Conservation (phyloP, 2,888 invertebrate genomes). For the Parnassius apollo region DNA sequence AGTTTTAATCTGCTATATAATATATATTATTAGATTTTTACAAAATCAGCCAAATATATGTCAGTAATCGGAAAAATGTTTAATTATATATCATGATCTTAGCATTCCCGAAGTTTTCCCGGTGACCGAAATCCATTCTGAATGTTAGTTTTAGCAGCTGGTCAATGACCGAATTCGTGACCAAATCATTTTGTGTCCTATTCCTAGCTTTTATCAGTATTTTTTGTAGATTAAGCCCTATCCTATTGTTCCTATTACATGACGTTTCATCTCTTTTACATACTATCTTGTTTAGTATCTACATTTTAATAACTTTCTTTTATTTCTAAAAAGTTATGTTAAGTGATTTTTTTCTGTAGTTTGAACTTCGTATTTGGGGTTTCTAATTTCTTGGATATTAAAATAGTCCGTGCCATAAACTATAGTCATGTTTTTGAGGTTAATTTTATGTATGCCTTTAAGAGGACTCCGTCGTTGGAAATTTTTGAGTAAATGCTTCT, state of each 20-base stretch:
- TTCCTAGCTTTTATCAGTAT: constrained; percentile 74
- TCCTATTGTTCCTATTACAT: constrained; percentile 67
- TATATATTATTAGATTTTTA: not conserved
- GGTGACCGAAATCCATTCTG: constrained; percentile 42
- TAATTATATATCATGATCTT: constrained; percentile 33
- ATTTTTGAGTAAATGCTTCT: constrained; percentile 11
- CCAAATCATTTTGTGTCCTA: constrained; percentile 56
- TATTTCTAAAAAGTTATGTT: constrained; percentile 19
- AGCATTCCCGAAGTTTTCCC: constrained; percentile 46
- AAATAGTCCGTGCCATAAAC: constrained; percentile 52
- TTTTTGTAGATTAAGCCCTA: constrained; percentile 64
- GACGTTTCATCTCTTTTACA: constrained; percentile 26
- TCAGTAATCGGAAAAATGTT: not conserved
- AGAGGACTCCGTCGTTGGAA: constrained; percentile 14
- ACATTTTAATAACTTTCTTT: constrained; percentile 6
- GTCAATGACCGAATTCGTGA: constrained; percentile 40
- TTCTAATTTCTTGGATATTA: constrained; percentile 19
- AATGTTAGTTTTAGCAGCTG: constrained; percentile 37
- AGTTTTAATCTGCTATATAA: not conserved
- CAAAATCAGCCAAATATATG: constrained; percentile 2
- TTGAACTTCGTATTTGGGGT: not conserved
- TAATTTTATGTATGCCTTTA: constrained; percentile 28
- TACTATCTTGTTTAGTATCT: constrained; percentile 2
- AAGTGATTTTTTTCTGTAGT: constrained; percentile 22
- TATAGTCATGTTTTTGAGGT: constrained; percentile 40